phyloP scores from a whole-genome alignment of 2,113 vertebrate genomes.

The Lagopus leucura region DNA sequence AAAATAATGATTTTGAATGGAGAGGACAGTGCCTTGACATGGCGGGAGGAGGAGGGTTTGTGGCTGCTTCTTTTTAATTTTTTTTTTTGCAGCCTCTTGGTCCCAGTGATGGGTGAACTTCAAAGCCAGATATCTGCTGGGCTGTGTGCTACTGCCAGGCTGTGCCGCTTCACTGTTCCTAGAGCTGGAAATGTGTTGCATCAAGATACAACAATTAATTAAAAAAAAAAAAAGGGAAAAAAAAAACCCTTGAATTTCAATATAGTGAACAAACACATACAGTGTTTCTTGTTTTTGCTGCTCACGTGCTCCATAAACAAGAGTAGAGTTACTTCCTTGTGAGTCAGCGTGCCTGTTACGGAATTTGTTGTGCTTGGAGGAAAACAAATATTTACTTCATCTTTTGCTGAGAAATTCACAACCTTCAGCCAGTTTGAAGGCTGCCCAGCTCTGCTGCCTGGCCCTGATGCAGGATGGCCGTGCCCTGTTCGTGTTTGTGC shows the following conservation, averaged over 20 bases:
- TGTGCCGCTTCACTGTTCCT: background rate
- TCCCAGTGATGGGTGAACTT: background rate
- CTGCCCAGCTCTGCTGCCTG: background rate
- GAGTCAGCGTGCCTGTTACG: background rate
- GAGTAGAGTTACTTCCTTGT: background rate
- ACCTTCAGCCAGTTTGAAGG: background rate
- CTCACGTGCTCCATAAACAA: background rate
- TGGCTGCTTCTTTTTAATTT: background rate
- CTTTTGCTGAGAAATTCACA: background rate
- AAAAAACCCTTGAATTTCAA: background rate
- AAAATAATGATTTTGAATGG: background rate
- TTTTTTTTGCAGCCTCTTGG: background rate
- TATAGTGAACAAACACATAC: background rate
- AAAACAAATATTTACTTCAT: slow-evolving; percentile 42
- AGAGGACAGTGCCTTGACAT: background rate
- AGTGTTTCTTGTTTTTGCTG: background rate
- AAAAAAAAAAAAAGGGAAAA: background rate
- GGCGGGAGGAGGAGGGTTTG: background rate
- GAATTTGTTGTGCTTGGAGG: background rate
- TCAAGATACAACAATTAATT: background rate
- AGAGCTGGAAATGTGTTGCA: background rate
- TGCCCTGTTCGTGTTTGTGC: background rate
- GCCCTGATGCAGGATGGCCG: background rate
- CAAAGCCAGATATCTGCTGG: accelerated
- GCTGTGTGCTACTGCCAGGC: background rate